Evolutionary conservation across 2,797 vertebrate species (phyloP).

Genomic region (Mionectes olivaceus): DNA sequence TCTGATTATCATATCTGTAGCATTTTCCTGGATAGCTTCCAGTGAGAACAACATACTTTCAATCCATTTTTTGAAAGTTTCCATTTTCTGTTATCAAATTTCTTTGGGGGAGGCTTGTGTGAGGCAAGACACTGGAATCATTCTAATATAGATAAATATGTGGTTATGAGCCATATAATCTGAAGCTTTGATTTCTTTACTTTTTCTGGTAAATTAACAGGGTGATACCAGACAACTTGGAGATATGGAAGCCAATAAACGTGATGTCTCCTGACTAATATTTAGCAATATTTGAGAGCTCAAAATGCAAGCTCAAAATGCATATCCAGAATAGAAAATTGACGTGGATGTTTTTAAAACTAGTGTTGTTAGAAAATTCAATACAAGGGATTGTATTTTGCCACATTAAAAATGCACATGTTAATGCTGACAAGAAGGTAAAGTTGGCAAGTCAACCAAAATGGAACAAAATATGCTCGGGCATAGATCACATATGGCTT

Average conservation of each 20-base stretch:
- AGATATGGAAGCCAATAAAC: not conserved
- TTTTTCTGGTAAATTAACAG: not conserved
- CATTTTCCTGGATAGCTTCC: not conserved
- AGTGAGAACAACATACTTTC: not conserved
- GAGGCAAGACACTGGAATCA: not conserved
- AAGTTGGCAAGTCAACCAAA: not conserved
- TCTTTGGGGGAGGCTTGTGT: not conserved
- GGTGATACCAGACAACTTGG: not conserved
- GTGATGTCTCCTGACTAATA: not conserved
- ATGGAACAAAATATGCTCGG: not conserved
- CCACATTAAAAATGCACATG: conserved; percentile 1
- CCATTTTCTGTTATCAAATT: not conserved
- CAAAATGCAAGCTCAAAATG: not conserved
- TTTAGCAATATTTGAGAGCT: not conserved
- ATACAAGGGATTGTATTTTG: not conserved
- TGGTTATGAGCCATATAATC: not conserved
- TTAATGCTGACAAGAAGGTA: not conserved
- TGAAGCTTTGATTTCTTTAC: not conserved
- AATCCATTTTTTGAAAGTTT: not conserved
- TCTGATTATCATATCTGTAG: not conserved
- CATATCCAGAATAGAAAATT: not conserved
- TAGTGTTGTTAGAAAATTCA: not conserved
- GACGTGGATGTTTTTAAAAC: not conserved
- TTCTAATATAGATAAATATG: not conserved
- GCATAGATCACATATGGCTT: not conserved